Evolutionary conservation across 1,140 invertebrate species (phyloP).

Genomic region (Euschistus heros): DNA sequence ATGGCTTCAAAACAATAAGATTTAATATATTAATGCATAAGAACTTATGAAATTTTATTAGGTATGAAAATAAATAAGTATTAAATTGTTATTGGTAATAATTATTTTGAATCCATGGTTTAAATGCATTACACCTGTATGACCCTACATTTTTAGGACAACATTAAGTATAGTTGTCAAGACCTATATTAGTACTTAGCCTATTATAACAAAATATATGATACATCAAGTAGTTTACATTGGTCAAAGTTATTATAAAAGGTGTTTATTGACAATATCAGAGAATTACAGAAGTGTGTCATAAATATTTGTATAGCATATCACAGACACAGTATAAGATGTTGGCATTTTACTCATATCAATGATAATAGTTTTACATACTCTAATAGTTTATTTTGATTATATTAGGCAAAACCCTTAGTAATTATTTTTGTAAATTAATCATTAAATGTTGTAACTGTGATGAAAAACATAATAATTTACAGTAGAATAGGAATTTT

Average conservation of each 20-base stretch:
- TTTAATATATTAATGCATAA: neutral
- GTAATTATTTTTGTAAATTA: neutral
- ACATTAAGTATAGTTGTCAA: constrained; percentile 4
- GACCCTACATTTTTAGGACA: neutral
- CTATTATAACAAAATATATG: constrained; percentile 19
- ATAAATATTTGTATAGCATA: constrained; percentile 9
- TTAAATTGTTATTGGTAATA: neutral
- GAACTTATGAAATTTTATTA: constrained; percentile 3
- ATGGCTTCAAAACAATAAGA: neutral
- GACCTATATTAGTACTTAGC: constrained; percentile 1
- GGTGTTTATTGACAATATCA: constrained; percentile 14
- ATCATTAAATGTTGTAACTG: neutral
- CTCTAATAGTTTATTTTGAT: constrained; percentile 1
- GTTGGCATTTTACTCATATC: neutral
- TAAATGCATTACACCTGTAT: neutral
- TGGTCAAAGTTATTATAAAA: constrained; percentile 19
- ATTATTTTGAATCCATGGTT: neutral
- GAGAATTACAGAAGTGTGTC: constrained; percentile 16
- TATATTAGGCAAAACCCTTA: neutral
- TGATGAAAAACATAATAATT: neutral
- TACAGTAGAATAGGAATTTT: neutral
- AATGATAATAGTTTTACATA: neutral
- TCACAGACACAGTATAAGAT: constrained; percentile 17
- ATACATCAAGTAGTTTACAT: constrained; percentile 17
- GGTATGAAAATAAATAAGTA: neutral